Percentiles rank a stretch among this genome's conserved stretches.
Conservation (phyloP, 2,113 vertebrate species). For the Marcusenius ussheri region DNA sequence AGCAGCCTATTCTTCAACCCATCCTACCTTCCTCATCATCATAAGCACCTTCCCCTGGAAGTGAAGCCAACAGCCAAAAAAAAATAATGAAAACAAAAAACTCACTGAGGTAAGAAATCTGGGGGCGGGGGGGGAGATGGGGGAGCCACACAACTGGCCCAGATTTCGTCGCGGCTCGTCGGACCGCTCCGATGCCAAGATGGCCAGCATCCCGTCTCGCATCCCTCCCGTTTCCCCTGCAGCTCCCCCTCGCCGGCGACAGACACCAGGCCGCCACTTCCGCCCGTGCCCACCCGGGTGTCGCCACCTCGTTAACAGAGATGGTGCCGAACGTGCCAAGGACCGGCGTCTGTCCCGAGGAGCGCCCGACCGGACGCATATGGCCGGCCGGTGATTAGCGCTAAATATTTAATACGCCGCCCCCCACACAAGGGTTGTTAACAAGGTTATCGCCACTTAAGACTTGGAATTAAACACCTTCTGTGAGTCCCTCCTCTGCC, state of each 20-base stretch:
- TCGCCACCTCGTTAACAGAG: background rate
- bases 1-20: background rate
- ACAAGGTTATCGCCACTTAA: slow-evolving; percentile 50
- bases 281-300: background rate
- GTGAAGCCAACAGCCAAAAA: background rate
- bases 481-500: slow-evolving; percentile 47
- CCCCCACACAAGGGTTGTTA: slow-evolving; percentile 20
- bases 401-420: slow-evolving; percentile 12
- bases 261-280: background rate
- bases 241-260: background rate
- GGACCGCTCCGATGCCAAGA: background rate
- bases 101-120: background rate
- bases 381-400: background rate
- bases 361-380: background rate
- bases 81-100: background rate
- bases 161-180: background rate
- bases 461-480: slow-evolving; percentile 63
- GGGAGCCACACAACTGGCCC: background rate
- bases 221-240: background rate
- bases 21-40: background rate
- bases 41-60: background rate
- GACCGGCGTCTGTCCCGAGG: background rate
- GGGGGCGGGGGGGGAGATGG: background rate
- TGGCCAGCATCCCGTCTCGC: background rate
- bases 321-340: background rate